Evolutionary conservation across 2,113 vertebrate genomes (phyloP).

Genomic region (Labrus mixtus): DNA sequence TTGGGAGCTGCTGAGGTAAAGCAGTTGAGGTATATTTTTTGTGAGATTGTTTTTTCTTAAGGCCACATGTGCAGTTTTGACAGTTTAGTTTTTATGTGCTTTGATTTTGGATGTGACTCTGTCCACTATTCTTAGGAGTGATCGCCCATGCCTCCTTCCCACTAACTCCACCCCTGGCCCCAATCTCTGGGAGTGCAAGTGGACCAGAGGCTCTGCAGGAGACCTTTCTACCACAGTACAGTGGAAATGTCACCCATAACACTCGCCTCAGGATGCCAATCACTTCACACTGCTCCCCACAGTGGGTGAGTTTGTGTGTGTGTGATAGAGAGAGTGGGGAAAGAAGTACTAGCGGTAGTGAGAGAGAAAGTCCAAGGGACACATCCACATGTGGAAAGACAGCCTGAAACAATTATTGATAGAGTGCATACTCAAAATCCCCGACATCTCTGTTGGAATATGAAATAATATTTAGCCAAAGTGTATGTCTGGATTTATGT

Average conservation of each 20-base stretch:
- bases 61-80: too few relatives aligned
- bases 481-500: slow-evolving; percentile 13
- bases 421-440: slow-evolving; percentile 26
- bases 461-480: slow-evolving; percentile 11
- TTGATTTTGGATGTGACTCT: background rate
- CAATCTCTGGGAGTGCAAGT: slow-evolving; percentile 24
- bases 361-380: background rate
- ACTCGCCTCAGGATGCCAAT: slow-evolving; percentile 70
- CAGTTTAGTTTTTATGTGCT: background rate
- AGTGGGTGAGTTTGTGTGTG: slow-evolving; percentile 17
- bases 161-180: background rate
- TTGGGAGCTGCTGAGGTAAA: too few relatives aligned
- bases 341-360: background rate
- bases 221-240: slow-evolving; percentile 51
- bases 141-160: background rate
- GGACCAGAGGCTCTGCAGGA: slow-evolving; percentile 52
- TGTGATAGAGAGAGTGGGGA: background rate
- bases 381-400: slow-evolving; percentile 3
- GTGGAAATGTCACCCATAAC: slow-evolving; percentile 78
- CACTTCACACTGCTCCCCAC: slow-evolving; percentile 55
- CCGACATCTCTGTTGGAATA: slow-evolving; percentile 19
- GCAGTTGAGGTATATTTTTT: too few relatives aligned
- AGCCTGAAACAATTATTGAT: slow-evolving; percentile 42
- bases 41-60: too few relatives aligned
- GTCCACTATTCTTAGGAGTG: background rate